A percentile compares a stretch with the other conserved stretches of the same genome.
phyloP scores from a whole-genome alignment of 2,888 invertebrate species.

The Mongoloraphidia duomilia region DNA sequence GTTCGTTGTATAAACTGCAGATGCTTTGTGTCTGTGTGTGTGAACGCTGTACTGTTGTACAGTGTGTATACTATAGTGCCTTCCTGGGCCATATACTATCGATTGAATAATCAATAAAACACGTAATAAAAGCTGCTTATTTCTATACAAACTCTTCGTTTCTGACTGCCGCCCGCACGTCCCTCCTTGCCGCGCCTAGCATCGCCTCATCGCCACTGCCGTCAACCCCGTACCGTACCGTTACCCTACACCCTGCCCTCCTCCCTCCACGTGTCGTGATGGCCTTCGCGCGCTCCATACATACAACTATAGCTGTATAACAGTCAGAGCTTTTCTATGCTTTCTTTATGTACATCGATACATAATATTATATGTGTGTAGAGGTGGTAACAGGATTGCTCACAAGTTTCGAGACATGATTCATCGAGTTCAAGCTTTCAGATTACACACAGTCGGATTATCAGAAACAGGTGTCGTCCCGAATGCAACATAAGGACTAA shows the following conservation, averaged over 20 bases:
- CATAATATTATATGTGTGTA: too few species aligned
- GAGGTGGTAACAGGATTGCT: too few species aligned
- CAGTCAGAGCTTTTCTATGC: too few species aligned
- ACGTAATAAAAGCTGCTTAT: constrained; percentile 34
- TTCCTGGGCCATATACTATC: constrained; percentile 32
- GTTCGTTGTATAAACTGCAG: too few species aligned
- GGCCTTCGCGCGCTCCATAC: not conserved
- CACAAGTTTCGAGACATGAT: too few species aligned
- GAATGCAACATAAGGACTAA: too few species aligned
- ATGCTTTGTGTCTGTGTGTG: too few species aligned
- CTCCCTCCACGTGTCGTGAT: not conserved
- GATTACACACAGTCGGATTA: too few species aligned
- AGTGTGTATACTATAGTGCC: constrained; percentile 1
- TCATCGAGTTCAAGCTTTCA: too few species aligned
- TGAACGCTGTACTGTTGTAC: not conserved
- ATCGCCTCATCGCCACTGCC: constrained; percentile 4
- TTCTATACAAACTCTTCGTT: not conserved
- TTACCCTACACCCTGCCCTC: constrained; percentile 2
- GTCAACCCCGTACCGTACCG: constrained; percentile 5
- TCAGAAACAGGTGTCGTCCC: too few species aligned
- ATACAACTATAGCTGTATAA: too few species aligned
- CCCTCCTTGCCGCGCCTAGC: constrained; percentile 4
- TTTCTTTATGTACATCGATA: too few species aligned
- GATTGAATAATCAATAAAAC: constrained; percentile 35
- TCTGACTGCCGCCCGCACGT: constrained; percentile 5